Evolutionary conservation across 2,113 vertebrate species (phyloP).

Genomic region (Rafetus swinhoei): DNA sequence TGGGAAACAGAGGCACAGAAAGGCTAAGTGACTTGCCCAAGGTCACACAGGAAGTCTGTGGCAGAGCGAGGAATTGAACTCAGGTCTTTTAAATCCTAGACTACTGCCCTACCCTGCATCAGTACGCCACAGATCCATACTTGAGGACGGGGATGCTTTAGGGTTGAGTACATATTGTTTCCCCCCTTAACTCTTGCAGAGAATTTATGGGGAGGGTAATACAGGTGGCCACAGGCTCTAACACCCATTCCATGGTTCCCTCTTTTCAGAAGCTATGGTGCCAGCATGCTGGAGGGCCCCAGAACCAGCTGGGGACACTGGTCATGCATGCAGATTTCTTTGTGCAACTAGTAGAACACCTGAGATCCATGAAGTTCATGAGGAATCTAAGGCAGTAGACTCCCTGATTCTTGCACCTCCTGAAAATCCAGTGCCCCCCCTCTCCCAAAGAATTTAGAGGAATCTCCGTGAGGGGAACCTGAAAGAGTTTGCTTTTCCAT

Average conservation of each 20-base stretch:
- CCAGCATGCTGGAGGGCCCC: neutral
- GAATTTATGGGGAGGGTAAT: neutral
- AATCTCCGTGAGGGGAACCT: neutral
- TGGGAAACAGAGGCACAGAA: neutral
- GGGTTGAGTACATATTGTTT: neutral
- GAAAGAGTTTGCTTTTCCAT: fast-evolving
- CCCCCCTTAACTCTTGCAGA: neutral
- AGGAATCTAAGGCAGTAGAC: neutral
- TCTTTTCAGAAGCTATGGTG: neutral
- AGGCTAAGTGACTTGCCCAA: neutral
- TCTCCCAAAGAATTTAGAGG: neutral
- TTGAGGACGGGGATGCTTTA: too few species aligned
- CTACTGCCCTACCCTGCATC: neutral
- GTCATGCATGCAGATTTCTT: neutral
- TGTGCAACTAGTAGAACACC: neutral
- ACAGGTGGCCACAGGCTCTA: neutral
- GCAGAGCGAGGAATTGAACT: neutral
- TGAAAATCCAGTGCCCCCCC: fast-evolving
- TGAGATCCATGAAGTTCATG: neutral
- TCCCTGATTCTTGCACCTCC: fast-evolving
- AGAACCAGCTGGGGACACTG: neutral
- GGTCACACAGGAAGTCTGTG: neutral
- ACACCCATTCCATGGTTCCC: neutral
- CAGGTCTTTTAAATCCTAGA: neutral
- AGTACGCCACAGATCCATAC: neutral